These are phyloP conservation scores for Empidonax traillii DNA, from an alignment of 2,113 vertebrate genomes.

Conservation along the genomic window DNA sequence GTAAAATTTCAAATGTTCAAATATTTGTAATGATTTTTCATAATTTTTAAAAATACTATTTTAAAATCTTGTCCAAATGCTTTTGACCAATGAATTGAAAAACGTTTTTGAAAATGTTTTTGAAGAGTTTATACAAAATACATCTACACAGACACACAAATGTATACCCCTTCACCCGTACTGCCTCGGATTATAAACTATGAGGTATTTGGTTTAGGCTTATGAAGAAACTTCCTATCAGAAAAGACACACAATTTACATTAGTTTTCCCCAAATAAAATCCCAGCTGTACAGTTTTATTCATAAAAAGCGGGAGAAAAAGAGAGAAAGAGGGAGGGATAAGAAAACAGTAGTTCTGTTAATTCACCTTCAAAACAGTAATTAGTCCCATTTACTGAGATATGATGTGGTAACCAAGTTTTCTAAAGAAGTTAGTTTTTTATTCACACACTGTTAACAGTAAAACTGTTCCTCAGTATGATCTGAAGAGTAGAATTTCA, in stretches of 20 bases:
- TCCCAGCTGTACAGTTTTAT: not conserved
- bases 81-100: not conserved
- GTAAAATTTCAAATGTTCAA: not conserved
- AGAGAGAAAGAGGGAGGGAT: not conserved
- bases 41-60: not conserved
- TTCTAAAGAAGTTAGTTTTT: not conserved
- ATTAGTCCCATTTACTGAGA: not conserved
- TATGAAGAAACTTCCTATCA: not conserved
- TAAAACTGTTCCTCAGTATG: not conserved
- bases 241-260: not conserved
- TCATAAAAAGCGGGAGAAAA: not conserved
- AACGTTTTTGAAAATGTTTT: not conserved
- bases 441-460: accelerated
- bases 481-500: not conserved
- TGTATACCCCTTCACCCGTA: not conserved
- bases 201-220: not conserved
- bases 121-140: not conserved
- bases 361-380: not conserved
- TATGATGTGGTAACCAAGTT: not conserved
- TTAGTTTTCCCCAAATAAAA: not conserved
- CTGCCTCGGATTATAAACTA: not conserved
- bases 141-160: accelerated
- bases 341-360: not conserved
- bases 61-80: not conserved
- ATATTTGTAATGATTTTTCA: not conserved